Conservation (phyloP, 2,888 invertebrate species). For the Chironomus tentans region DNA sequence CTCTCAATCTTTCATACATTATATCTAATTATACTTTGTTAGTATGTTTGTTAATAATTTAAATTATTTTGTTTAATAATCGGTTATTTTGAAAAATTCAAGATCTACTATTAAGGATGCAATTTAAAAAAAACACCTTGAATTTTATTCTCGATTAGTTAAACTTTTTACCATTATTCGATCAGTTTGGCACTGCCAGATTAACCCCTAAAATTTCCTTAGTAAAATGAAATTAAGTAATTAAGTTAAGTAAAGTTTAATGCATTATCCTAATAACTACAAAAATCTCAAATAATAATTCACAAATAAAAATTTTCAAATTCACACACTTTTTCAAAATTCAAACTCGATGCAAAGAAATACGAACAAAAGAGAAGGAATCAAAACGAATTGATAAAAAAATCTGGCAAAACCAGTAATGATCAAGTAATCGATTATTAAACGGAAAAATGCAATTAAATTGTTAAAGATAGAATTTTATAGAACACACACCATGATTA, state of each 20-base stretch:
- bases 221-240: no score
- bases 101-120: background rate
- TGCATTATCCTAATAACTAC: background rate
- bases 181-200: background rate
- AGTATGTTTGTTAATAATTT: background rate
- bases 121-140: background rate
- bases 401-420: constrained; percentile 6
- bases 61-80: background rate
- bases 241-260: background rate
- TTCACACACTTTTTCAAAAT: background rate
- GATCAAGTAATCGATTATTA: constrained; percentile 20
- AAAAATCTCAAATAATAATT: background rate
- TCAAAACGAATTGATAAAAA: background rate
- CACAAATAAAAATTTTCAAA: background rate
- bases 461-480: constrained; percentile 23
- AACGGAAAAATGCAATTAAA: constrained; percentile 22
- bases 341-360: background rate
- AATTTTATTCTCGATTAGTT: background rate
- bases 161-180: background rate
- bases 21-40: no score
- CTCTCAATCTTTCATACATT: no score
- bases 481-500: constrained; percentile 51
- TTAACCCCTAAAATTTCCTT: no score
- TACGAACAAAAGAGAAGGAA: background rate
- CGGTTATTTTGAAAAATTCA: background rate